Evolutionary conservation across 2,113 vertebrate species (phyloP).

Genomic region (Atractosteus spatula): DNA sequence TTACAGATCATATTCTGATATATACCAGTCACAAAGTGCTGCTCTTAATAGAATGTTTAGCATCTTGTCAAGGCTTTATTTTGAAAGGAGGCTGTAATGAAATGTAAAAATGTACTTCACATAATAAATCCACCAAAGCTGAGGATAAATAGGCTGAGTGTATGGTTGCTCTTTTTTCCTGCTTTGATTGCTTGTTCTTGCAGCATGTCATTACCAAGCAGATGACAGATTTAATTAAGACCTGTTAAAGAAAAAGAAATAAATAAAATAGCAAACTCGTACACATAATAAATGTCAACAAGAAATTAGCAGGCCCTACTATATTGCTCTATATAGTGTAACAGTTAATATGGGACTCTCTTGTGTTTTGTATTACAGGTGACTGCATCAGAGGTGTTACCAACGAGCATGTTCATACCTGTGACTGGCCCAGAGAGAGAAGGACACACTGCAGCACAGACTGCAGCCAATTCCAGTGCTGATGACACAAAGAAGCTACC

Average conservation of each 20-base stretch:
- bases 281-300: no score
- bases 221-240: background rate
- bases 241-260: background rate
- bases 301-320: no score
- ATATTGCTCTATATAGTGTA: background rate
- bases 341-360: background rate
- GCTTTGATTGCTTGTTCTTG: background rate
- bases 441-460: constrained; percentile 51
- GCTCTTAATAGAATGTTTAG: no score
- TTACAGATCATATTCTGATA: no score
- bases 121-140: no score
- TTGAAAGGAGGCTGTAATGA: no score
- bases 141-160: no score
- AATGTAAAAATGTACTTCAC: background rate
- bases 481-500: constrained; percentile 82
- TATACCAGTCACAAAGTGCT: no score
- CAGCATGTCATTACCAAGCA: background rate
- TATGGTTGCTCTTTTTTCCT: no score
- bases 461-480: constrained; percentile 55
- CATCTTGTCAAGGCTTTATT: no score
- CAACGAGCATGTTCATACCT: constrained; percentile 94
- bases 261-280: no score
- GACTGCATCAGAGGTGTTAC: constrained; percentile 90
- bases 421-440: constrained; percentile 79
- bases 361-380: constrained; percentile 72